Base-by-base conservation (phyloP, 1,140 invertebrate genomes). In the Metopolophium dirhodum region DNA sequence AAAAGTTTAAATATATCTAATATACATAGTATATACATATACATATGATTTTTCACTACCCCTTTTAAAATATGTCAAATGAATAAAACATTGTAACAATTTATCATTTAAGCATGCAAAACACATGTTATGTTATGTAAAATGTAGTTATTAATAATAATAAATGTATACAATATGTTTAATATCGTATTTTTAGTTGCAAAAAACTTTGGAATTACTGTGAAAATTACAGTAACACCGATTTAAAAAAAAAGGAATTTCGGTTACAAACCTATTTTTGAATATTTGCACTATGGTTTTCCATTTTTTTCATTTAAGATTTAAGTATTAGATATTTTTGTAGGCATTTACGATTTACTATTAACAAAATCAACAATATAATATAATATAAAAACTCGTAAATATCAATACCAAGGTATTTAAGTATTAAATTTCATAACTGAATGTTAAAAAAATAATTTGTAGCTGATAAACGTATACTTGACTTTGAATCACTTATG, bases 61-160 rank as follows among this genome's bases (percentile, higher is more conserved):
- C 41, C 14, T 86, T 86, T 86, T 86, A 30, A 86, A 86, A 47
- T 86, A 86, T 45, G 41, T 86, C 41, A 86, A 86, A 49, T 47
- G 41, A 86, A 86, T 86, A 86, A 86, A 86, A 86, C 85, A 47
- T 47, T 7, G 14, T 45, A 45, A 41, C 37, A 26, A 86, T 86
- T 86, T 83, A 83, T 83, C 82, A 83, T 37, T 83, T 83, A 77
- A 14, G 30, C 61, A 20, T 77, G 61, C 30, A 77, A 77, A 77
- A 77, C 61, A 77, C 61, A 77, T n/a, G 14, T 77, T 77, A 77
- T 77, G 30, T 18, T n/a, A 77, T 77, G 61, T 77, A 77, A 77
- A 77, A 77, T 18, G 0, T n/a, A n/a, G 14, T 77, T 77, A 77
- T 77, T 77, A 77, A 77, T 77, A 77, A 77, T 18, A 77, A 77